phyloP scores from a whole-genome alignment of 2,113 vertebrate species.

The Parotia lawesii region DNA sequence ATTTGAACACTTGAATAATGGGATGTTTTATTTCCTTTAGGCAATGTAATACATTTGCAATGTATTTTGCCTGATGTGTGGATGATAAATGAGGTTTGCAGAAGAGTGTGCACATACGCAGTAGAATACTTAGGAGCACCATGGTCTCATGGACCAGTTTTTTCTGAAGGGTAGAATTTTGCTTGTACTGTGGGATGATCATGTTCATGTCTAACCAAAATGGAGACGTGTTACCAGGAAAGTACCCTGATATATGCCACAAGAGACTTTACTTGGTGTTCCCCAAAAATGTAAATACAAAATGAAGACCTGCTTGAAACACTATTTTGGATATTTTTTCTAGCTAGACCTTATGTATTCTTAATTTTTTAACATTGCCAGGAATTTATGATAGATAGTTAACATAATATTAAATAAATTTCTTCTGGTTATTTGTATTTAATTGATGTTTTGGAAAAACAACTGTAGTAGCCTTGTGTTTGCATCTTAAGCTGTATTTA shows the following conservation, averaged over 20 bases:
- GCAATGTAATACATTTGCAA: neutral
- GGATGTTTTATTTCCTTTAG: neutral
- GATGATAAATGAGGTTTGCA: neutral
- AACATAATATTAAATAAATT: neutral
- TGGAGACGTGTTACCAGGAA: neutral
- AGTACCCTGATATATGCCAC: neutral
- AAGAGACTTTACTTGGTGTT: neutral
- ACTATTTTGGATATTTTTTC: neutral
- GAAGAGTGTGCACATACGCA: neutral
- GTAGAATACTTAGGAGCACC: neutral
- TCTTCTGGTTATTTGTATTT: neutral
- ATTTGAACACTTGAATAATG: slow-evolving; percentile 9
- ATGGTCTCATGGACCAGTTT: neutral
- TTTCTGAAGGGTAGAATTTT: neutral
- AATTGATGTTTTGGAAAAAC: neutral
- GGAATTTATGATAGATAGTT: neutral
- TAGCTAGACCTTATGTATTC: neutral
- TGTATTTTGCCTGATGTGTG: neutral
- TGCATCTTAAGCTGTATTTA: neutral
- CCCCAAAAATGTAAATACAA: neutral
- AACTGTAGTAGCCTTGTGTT: neutral
- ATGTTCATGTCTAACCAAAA: neutral
- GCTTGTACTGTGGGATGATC: neutral
- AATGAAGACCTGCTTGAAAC: neutral
- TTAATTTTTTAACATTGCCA: neutral